Conservation (phyloP, 2,888 invertebrate genomes). For the Cataglyphis cursor region DNA sequence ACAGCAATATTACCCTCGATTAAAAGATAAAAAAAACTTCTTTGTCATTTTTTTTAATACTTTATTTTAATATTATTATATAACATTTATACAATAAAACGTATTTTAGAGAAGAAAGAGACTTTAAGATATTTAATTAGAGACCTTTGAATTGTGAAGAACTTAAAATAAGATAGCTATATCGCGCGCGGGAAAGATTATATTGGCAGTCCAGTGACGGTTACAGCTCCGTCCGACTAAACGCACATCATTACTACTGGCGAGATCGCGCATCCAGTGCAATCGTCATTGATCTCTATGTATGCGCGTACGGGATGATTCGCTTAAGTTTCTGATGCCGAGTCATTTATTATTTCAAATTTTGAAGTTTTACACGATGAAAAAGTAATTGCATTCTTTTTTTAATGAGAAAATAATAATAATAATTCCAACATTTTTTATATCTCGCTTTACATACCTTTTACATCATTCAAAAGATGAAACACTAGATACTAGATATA, state of each 20-base stretch:
- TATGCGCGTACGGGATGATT: constrained; percentile 5
- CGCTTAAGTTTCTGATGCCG: not conserved
- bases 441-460: not conserved
- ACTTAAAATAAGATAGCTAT: not conserved
- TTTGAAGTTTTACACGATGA: not conserved
- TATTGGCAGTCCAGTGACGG: too few species aligned
- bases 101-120: not conserved
- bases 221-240: constrained; percentile 54
- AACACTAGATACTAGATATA: not conserved
- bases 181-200: not conserved
- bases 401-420: not conserved
- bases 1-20: not conserved
- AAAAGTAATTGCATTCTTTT: not conserved
- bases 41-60: not conserved
- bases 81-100: not conserved
- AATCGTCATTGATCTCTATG: constrained; percentile 50
- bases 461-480: not conserved
- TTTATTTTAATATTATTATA: not conserved
- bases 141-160: not conserved
- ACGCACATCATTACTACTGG: constrained; percentile 52
- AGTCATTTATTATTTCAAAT: not conserved
- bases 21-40: not conserved
- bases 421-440: not conserved
- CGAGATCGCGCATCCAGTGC: constrained; percentile 59
- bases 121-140: not conserved